phyloP scores from a whole-genome alignment of 2,888 invertebrate genomes.

The Macropis europaea region DNA sequence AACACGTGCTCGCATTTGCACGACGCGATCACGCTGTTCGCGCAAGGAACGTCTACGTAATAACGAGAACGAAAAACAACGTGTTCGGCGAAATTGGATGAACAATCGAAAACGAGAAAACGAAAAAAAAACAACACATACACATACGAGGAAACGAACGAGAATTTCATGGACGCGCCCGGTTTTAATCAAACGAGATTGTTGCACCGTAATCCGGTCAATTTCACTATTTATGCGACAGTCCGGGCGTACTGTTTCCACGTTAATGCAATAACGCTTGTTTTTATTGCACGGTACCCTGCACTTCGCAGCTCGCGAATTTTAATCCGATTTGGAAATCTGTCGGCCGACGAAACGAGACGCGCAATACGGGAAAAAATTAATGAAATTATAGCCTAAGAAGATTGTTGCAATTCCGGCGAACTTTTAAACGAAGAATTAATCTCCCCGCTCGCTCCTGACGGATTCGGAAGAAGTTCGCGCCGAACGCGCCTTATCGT shows the following conservation, averaged over 20 bases:
- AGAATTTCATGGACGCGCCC: background rate
- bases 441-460: background rate
- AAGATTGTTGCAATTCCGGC: too few species aligned
- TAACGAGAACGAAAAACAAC: constrained; percentile 27
- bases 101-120: background rate
- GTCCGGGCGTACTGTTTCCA: background rate
- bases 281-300: background rate
- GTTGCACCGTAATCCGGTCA: constrained; percentile 24
- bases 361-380: too few species aligned
- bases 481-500: too few species aligned
- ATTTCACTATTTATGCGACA: constrained; percentile 35
- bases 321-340: constrained; percentile 14
- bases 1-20: constrained; percentile 34
- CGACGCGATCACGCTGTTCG: background rate
- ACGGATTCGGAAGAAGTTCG: too few species aligned
- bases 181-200: constrained; percentile 29
- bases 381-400: too few species aligned
- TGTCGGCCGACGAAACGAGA: too few species aligned
- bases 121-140: background rate
- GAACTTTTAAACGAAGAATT: background rate
- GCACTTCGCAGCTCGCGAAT: background rate
- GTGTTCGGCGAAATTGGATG: constrained; percentile 17
- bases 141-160: too few species aligned
- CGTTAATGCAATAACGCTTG: background rate
- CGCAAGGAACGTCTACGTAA: constrained; percentile 12